A percentile compares a stretch with the other conserved stretches of the same genome.
phyloP scores from a whole-genome alignment of 2,113 vertebrate species.

The Apteryx owenii region DNA sequence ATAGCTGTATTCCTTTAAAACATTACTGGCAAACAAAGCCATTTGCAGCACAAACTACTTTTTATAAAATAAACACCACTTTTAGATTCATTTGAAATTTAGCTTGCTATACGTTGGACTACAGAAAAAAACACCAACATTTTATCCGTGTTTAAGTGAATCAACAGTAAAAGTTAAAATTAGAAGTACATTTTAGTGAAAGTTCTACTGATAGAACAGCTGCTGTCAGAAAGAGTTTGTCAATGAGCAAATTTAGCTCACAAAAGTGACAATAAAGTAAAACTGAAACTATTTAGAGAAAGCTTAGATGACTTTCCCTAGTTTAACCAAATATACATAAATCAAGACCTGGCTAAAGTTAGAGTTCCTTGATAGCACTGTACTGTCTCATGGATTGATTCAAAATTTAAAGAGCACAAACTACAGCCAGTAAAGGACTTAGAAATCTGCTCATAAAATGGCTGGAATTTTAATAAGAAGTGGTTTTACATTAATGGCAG shows the following conservation, averaged over 20 bases:
- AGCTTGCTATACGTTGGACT: not conserved
- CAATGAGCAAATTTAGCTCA: not conserved
- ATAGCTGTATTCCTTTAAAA: not conserved
- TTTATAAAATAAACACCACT: not conserved
- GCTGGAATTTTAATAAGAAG: conserved; percentile 70
- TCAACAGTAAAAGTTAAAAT: not conserved
- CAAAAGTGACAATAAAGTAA: not conserved
- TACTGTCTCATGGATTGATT: not conserved
- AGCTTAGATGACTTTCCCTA: not conserved
- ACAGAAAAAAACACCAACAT: not conserved
- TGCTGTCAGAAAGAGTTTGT: not conserved
- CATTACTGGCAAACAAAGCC: conserved; percentile 16
- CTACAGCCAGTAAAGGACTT: conserved; percentile 74
- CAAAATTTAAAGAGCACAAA: conserved; percentile 59
- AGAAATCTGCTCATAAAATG: conserved; percentile 70
- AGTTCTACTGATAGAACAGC: not conserved
- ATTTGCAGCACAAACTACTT: not conserved
- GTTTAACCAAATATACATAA: not conserved
- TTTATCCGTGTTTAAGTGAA: not conserved
- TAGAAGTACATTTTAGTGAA: not conserved
- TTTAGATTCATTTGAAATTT: conserved; percentile 35
- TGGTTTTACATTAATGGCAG: conserved; percentile 73
- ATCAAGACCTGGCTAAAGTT: conserved; percentile 14
- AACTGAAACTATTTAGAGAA: not conserved
- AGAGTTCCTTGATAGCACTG: conserved; percentile 5